phyloP scores from a whole-genome alignment of 2,888 invertebrate genomes.

The Cataglyphis albicans region DNA sequence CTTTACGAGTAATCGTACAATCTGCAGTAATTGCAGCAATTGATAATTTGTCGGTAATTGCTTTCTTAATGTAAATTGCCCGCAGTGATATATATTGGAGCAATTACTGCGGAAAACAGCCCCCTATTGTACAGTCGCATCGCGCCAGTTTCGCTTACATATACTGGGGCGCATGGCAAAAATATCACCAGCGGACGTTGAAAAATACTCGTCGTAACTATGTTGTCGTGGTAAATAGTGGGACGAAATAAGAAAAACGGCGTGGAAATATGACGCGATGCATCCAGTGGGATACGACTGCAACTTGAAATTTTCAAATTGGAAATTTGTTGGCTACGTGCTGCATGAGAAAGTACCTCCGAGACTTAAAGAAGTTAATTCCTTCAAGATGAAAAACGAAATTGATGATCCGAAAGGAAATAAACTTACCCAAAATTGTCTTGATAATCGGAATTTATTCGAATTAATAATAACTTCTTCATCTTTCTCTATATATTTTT shows the following conservation, averaged over 20 bases:
- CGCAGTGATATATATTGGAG: constrained; percentile 5
- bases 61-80: neutral
- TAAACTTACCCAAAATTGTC: neutral
- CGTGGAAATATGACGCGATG: constrained; percentile 55
- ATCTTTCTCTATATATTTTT: neutral
- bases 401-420: constrained; percentile 31
- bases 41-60: constrained; percentile 12
- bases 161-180: constrained; percentile 17
- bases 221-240: constrained; percentile 54
- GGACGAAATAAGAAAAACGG: constrained; percentile 50
- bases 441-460: constrained; percentile 28
- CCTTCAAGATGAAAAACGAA: constrained; percentile 13
- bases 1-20: constrained; percentile 19
- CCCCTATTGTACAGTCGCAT: neutral
- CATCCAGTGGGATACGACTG: constrained; percentile 48
- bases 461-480: constrained; percentile 16
- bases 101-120: constrained; percentile 10
- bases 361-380: constrained; percentile 49
- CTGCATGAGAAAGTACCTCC: constrained; percentile 34
- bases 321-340: constrained; percentile 47
- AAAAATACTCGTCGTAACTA: constrained; percentile 50
- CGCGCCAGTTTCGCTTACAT: constrained; percentile 16
- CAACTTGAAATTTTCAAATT: constrained; percentile 52
- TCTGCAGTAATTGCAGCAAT: neutral
- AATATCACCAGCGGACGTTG: constrained; percentile 49